phyloP scores from a whole-genome alignment of 2,888 invertebrate genomes.

The Trichogramma evanescens region DNA sequence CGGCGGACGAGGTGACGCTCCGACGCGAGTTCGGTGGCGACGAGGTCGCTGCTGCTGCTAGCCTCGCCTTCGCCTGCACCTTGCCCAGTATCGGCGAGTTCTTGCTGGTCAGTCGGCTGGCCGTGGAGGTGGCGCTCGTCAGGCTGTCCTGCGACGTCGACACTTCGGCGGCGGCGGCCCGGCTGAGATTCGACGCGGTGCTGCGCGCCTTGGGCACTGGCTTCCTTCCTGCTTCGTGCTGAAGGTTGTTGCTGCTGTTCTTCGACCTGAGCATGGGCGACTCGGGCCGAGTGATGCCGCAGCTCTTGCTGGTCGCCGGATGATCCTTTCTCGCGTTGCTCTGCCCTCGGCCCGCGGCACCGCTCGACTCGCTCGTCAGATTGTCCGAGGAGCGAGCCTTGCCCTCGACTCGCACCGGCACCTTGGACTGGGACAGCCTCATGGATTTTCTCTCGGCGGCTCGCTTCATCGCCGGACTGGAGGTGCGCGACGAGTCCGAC shows the following conservation, averaged over 20 bases:
- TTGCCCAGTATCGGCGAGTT: slow-evolving; percentile 38
- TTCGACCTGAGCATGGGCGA: slow-evolving; percentile 42
- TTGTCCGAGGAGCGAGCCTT: slow-evolving; percentile 52
- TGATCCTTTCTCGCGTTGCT: slow-evolving; percentile 9
- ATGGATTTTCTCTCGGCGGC: slow-evolving; percentile 38
- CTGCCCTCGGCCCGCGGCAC: too few relatives aligned
- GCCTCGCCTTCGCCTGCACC: slow-evolving; percentile 2
- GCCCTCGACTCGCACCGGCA: slow-evolving; percentile 39
- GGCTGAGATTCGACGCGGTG: too few relatives aligned
- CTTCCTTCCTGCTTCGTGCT: slow-evolving; percentile 34
- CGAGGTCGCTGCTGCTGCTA: slow-evolving; percentile 8
- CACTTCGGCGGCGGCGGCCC: slow-evolving; percentile 36
- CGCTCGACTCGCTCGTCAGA: slow-evolving; percentile 29
- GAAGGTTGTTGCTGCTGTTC: slow-evolving; percentile 15
- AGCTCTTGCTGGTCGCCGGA: slow-evolving; percentile 36
- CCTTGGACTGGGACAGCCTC: slow-evolving; percentile 24
- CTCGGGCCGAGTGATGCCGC: slow-evolving; percentile 44
- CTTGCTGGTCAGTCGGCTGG: slow-evolving; percentile 31
- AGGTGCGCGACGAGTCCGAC: slow-evolving; percentile 63
- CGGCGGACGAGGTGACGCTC: background rate
- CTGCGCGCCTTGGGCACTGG: slow-evolving; percentile 21
- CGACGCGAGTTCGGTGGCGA: slow-evolving; percentile 38
- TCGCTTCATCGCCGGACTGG: slow-evolving; percentile 57
- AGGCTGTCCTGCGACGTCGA: slow-evolving; percentile 47
- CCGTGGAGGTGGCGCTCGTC: slow-evolving; percentile 37